Evolutionary conservation across 2,888 invertebrate species (phyloP).

Genomic region (Mylabris sibirica): DNA sequence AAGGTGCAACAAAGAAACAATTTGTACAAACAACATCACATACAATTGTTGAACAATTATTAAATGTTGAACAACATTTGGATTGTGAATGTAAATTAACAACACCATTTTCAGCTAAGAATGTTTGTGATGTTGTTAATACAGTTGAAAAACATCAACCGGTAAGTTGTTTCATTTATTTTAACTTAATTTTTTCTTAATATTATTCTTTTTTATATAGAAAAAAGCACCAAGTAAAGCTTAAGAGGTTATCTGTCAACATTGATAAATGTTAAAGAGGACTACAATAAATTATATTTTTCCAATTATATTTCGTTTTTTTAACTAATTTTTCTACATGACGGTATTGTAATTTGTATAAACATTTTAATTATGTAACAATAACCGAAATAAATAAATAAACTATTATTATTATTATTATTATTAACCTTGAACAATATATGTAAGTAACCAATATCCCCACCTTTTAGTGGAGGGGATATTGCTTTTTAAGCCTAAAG

Average conservation of each 20-base stretch:
- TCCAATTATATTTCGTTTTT: conserved; percentile 19
- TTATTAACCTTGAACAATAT: background rate
- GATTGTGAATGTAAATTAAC: conserved; percentile 61
- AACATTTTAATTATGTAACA: conserved; percentile 39
- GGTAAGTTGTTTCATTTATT: conserved; percentile 18
- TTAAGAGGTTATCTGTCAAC: conserved; percentile 26
- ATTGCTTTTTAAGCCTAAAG: no score
- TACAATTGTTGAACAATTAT: conserved; percentile 61
- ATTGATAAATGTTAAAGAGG: no score
- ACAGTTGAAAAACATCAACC: conserved; percentile 45
- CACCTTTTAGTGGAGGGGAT: no score
- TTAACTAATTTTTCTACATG: conserved; percentile 39
- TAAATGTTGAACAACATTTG: conserved; percentile 58
- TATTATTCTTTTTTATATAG: conserved; percentile 42
- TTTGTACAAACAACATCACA: conserved; percentile 66
- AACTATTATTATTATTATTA: background rate
- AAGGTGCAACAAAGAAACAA: conserved; percentile 68
- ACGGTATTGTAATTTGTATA: conserved; percentile 48
- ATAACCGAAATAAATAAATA: conserved; percentile 21
- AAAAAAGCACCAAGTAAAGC: conserved; percentile 44
- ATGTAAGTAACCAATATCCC: no score
- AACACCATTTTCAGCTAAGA: conserved; percentile 46
- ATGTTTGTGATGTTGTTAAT: conserved; percentile 50
- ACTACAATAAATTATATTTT: conserved; percentile 10
- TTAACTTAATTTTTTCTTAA: background rate